phyloP scores from a whole-genome alignment of 2,113 vertebrate genomes.

The Paramisgurnus dabryanus region DNA sequence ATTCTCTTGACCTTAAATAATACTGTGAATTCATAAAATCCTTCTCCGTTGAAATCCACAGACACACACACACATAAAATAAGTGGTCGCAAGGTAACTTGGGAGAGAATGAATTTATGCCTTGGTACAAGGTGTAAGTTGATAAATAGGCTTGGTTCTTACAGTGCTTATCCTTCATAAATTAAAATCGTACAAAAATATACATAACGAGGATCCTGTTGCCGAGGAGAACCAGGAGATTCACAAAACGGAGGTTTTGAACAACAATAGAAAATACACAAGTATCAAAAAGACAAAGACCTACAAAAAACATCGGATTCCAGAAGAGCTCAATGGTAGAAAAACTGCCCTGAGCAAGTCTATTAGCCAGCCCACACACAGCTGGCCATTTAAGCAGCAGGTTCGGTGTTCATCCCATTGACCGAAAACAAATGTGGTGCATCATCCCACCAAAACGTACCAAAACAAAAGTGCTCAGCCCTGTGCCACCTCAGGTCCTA shows the following conservation, averaged over 20 bases:
- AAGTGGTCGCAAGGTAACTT: constrained; percentile 60
- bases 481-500: constrained; percentile 56
- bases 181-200: constrained; percentile 66
- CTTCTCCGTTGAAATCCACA: constrained; percentile 62
- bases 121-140: constrained; percentile 61
- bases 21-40: constrained; percentile 65
- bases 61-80: constrained; percentile 23
- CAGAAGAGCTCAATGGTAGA: constrained; percentile 27
- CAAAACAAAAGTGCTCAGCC: constrained; percentile 66
- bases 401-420: constrained; percentile 5
- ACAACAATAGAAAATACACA: constrained; percentile 15
- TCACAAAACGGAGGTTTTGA: constrained; percentile 44
- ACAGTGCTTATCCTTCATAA: constrained; percentile 76
- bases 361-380: constrained; percentile 26
- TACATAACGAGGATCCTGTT: constrained; percentile 64
- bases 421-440: constrained; percentile 44
- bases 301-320: constrained; percentile 21
- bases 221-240: constrained; percentile 47
- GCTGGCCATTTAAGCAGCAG: constrained; percentile 34
- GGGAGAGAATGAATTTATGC: constrained; percentile 56
- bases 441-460: constrained; percentile 13
- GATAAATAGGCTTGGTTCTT: constrained; percentile 74
- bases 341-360: constrained; percentile 30
- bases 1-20: constrained; percentile 45
- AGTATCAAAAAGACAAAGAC: constrained; percentile 21